A percentile compares a stretch with the other conserved stretches of the same genome.
These are phyloP conservation scores for Atrina japonica DNA, from an alignment of 2,888 invertebrate genomes.

Conservation along the genomic window DNA sequence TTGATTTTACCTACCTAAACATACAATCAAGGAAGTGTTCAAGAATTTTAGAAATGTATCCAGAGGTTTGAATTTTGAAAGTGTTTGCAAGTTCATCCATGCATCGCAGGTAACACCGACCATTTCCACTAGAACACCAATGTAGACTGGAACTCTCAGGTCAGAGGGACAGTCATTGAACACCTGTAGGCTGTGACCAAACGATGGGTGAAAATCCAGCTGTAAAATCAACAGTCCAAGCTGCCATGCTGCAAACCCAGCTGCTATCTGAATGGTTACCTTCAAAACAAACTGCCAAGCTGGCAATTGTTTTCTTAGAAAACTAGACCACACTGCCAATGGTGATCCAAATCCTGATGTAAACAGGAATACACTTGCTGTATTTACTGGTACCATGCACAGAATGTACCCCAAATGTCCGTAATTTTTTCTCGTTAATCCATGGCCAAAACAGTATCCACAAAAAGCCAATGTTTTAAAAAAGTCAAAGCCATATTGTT, in stretches of 20 bases:
- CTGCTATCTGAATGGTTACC: slow-evolving; percentile 49
- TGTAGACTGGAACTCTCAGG: slow-evolving; percentile 53
- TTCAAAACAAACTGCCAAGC: slow-evolving; percentile 47
- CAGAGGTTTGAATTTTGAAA: slow-evolving; percentile 40
- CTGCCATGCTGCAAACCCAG: slow-evolving; percentile 56
- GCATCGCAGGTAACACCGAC: slow-evolving; percentile 56
- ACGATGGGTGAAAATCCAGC: slow-evolving; percentile 50
- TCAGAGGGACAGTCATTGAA: slow-evolving; percentile 54
- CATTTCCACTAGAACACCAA: slow-evolving; percentile 64
- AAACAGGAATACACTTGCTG: slow-evolving; percentile 44
- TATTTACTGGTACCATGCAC: slow-evolving; percentile 53
- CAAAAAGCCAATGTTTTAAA: slow-evolving; percentile 59
- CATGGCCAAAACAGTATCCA: slow-evolving; percentile 63
- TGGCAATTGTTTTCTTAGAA: slow-evolving; percentile 45
- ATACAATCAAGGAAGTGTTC: slow-evolving; percentile 40
- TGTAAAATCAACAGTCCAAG: slow-evolving; percentile 53
- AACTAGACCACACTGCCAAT: slow-evolving; percentile 50
- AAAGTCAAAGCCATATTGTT: slow-evolving; percentile 56
- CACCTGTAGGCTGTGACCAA: not conserved
- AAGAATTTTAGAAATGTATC: slow-evolving; percentile 56
- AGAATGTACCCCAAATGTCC: slow-evolving; percentile 57
- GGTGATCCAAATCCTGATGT: slow-evolving; percentile 55
- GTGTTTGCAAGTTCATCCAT: slow-evolving; percentile 55
- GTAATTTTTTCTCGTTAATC: slow-evolving; percentile 52
- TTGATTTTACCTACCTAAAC: slow-evolving; percentile 59